Percentiles rank a stretch among this genome's conserved stretches.
These are phyloP conservation scores for Pterostichus madidus DNA, from an alignment of 2,888 invertebrate genomes.

Conservation along the genomic window DNA sequence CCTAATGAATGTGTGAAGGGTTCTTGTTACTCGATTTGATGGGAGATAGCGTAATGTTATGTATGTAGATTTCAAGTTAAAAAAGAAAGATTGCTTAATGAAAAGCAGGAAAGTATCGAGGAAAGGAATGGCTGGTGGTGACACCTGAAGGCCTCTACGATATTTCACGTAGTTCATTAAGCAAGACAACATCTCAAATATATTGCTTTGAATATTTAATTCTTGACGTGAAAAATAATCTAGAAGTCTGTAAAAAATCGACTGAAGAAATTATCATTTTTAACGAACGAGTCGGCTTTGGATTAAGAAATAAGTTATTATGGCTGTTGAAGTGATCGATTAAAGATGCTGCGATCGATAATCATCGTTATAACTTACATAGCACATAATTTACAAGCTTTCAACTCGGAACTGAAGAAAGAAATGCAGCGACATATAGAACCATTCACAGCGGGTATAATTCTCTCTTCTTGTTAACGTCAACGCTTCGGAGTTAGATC, in stretches of 20 bases:
- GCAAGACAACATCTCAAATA: neutral
- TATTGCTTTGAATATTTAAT: conserved; percentile 1
- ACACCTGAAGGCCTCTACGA: no score
- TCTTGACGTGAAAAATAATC: conserved; percentile 40
- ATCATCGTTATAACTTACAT: conserved; percentile 16
- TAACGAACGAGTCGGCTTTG: conserved; percentile 20
- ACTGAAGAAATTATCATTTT: conserved; percentile 39
- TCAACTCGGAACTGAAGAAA: neutral
- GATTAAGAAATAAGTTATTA: conserved; percentile 35
- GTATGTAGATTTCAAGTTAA: no score
- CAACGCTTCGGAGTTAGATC: neutral
- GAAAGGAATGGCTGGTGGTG: no score
- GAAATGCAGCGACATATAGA: conserved; percentile 13
- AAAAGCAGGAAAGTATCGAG: neutral
- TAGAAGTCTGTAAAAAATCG: conserved; percentile 21
- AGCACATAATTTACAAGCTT: neutral
- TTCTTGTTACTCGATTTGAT: no score
- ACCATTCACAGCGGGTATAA: conserved; percentile 33
- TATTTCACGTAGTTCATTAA: conserved; percentile 7
- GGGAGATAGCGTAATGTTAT: no score
- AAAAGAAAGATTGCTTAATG: neutral
- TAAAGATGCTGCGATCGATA: conserved; percentile 36
- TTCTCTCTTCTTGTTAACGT: conserved; percentile 34
- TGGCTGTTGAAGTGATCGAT: conserved; percentile 25
- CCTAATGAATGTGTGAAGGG: no score